Base-by-base conservation (phyloP, 2,888 invertebrate genomes). In the Lottia gigantea region DNA sequence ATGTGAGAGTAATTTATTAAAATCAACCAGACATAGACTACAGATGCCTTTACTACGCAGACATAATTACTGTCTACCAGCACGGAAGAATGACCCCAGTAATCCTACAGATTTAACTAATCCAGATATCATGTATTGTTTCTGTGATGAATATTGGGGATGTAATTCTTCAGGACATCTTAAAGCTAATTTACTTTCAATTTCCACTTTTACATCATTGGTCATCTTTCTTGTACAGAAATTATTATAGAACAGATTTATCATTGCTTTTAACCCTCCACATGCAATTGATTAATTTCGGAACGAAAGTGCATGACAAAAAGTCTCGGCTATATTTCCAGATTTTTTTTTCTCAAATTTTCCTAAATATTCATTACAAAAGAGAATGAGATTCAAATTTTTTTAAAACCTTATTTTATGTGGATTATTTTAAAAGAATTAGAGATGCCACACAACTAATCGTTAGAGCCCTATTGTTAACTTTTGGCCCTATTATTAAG, bases 141-240 rank as follows among this genome's bases (percentile, higher is more conserved):
- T 87, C 80, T 88, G 88, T 72, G 88, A 88, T 76, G 88, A 88
- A 71, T 86, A 83, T 82, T 86, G 87, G 70, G 88, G 88, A 16
- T 88, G 88, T 75, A 88, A 88, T 76, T 55, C 55, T 11, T 19
- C 55, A 11, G 55, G 19, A 12, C 19, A 55, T 23, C 55, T 23
- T 19, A 23, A 55, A 19, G 23, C 23, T 55, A 55, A 55, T 55
- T 12, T 55, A 12, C 23, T 55, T 23, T 55, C 55, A 3, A 19
- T 55, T 55, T 19, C 23, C 14, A 12, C 23, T 23, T 23, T 55
- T 55, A 12, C 55, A 55, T n/a, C 55, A 2, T 14, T 55, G 15
- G 14, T 15, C 11, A 19, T 55, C 23, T 55, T 12, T 11, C 23
- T 55, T 55, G 14, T 23, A 55, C 55, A 55, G 55, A 55, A 23